Base-by-base conservation (phyloP, 2,888 invertebrate genomes). In the Acronicta psi region DNA sequence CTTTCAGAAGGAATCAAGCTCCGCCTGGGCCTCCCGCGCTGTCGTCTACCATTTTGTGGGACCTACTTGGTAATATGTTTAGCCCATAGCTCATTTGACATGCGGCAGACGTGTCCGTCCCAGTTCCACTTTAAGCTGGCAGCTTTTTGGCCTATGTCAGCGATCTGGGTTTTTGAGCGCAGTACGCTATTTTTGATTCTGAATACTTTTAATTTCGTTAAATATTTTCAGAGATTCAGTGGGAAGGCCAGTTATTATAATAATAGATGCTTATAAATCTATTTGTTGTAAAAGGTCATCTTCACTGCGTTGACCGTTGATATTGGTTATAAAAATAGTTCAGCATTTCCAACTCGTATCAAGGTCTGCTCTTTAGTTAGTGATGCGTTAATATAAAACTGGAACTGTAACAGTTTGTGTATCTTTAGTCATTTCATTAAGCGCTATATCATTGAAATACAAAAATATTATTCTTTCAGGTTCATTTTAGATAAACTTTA, bases 311-410 rank as follows among this genome's bases (percentile, higher is more conserved):
- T 82, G 76, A 79, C 73, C 67, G 65, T 70, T 78, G 80, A 77
- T 83, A 81, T 79, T 82, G 77, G 53, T 72, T 78, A 72, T 84
- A 79, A 79, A 81, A 83, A 81, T 79, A 84, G 74, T 69, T 55
- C 57, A 73, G 63, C 71, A 70, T 77, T 80, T 78, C 64, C 77
- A 75, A 76, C 76, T 65, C 68, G 43, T 64, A 69, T 79, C 81
- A 87, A 85, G 84, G 84, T 70, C 78, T 77, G 56, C 73, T 63
- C 57, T 73, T 60, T 72, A 65, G 71, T 75, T 73, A 74, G 51
- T 70, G 67, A 62, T 71, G 72, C 69, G 70, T 72, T 80, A 66
- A 78, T 80, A 74, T 74, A 75, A 71, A 69, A 65, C 42, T 60
- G 50, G 29, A 62, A 52, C 23, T 42, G 45, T 62, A 29, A 10